A percentile compares a stretch with the other conserved stretches of the same genome.
phyloP scores from a whole-genome alignment of 2,113 vertebrate species.

The Indicator indicator region DNA sequence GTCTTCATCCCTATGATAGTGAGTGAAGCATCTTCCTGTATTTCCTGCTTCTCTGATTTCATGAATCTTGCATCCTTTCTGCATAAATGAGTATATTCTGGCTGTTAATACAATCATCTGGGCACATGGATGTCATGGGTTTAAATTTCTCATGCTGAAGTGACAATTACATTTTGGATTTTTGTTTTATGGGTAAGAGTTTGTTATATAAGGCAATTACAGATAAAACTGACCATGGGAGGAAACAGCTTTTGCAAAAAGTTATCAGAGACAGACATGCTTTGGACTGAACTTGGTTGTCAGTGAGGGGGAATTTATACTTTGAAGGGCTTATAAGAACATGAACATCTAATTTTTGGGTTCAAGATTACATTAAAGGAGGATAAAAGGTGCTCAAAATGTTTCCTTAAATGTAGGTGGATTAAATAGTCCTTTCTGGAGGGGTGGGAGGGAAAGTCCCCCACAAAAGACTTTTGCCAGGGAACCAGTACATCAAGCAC shows the following conservation, averaged over 20 bases:
- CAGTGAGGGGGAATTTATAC: background rate
- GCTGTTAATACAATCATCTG: background rate
- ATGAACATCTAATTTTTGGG: background rate
- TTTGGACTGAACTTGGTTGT: background rate
- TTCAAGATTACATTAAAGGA: background rate
- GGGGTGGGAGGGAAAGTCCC: accelerated
- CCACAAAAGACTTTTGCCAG: background rate
- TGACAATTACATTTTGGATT: background rate
- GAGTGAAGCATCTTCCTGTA: background rate
- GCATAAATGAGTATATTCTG: background rate
- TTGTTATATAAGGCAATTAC: background rate
- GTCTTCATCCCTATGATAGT: background rate
- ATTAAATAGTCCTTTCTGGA: background rate
- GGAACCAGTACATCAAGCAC: background rate
- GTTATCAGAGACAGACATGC: background rate
- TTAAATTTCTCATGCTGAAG: background rate
- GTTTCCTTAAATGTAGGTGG: background rate
- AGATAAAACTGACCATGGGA: background rate
- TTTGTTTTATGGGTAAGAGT: background rate
- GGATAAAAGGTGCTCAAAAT: background rate
- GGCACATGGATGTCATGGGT: background rate
- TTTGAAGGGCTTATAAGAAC: background rate
- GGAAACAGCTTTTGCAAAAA: background rate
- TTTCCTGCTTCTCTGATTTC: background rate
- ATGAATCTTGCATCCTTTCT: background rate